Base-by-base conservation (phyloP, 2,113 vertebrate genomes). In the Microcebus ravelobensis region DNA sequence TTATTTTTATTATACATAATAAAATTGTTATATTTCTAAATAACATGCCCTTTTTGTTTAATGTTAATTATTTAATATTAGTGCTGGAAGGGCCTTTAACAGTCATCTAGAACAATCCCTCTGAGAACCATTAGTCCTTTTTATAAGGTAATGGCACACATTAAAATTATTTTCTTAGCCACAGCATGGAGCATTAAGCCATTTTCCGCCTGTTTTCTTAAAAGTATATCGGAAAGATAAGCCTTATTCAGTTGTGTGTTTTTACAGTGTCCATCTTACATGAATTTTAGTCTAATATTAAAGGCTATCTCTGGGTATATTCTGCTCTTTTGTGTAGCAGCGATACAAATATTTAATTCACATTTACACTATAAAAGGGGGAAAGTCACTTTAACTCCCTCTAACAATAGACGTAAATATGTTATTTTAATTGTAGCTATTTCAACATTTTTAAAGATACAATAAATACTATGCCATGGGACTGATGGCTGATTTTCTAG, bases 241-340 rank as follows among this genome's bases (percentile, higher is more conserved):
- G 18, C 6, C 23, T 94, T 89, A 50, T 59, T 52, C 27, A 90
- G 20, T 39, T 79, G 8, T 55, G 45, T 73, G 6, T 86, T 95
- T 89, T 80, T 59, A 81, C n/a, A 6, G 23, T 68, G 29, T 73
- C 67, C 29, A 45, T 90, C 61, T 70, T 68, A 81, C 8, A 1
- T 90, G 48, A 57, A 67, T 74, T 79, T 95, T 89, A 71, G 25
- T 84, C 11, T 94, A 45, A 88, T 55, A 84, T 85, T 71, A 73
- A 76, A 87, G 52, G 45, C 39, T 52, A 36, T 89, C 48, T 88
- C 42, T 50, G 45, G 5, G 3, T 92, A 23, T 77, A 25, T 36
- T 63, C 42, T 76, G 15, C 25, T 61, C 65, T 92, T 96, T 88
- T 63, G 39, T 95, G 8, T 20, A 81, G 48, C 42, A 70, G 17